A percentile compares a stretch with the other conserved stretches of the same genome.
Evolutionary conservation across 2,113 vertebrate species (phyloP).

Genomic region (Haemorhous mexicanus): DNA sequence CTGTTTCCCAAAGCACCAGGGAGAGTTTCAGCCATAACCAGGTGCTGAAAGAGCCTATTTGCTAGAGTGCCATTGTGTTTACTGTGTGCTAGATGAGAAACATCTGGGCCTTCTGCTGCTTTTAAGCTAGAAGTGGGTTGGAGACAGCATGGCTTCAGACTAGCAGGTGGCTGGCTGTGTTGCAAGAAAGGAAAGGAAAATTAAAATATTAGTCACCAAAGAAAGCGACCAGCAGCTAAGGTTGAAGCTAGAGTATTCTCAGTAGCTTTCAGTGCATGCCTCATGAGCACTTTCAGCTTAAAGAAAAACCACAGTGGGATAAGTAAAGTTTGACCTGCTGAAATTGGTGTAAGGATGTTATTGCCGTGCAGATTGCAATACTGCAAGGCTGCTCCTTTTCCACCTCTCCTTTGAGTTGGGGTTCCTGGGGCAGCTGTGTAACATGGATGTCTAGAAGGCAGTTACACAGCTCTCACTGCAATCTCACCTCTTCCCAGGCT

Average conservation of each 20-base stretch:
- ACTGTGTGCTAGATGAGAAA: neutral
- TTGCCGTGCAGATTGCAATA: neutral
- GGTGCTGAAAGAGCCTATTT: neutral
- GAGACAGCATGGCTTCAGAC: neutral
- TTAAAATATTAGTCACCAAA: neutral
- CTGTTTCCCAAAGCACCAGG: neutral
- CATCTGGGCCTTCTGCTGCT: neutral
- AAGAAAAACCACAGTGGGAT: neutral
- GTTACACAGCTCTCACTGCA: neutral
- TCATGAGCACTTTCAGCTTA: neutral
- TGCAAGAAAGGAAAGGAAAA: neutral
- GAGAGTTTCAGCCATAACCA: neutral
- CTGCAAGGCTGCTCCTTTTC: neutral
- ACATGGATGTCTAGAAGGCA: neutral
- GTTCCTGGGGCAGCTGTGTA: neutral
- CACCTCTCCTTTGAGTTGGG: neutral
- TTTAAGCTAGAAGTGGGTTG: neutral
- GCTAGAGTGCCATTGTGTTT: neutral
- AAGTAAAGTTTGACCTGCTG: neutral
- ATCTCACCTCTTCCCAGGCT: neutral
- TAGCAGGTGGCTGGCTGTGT: neutral
- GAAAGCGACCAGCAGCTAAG: neutral
- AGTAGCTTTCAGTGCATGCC: neutral
- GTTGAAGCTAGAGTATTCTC: neutral
- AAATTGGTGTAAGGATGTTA: neutral